Conservation (phyloP, 2,113 vertebrate species). For the Pseudonaja textilis region DNA sequence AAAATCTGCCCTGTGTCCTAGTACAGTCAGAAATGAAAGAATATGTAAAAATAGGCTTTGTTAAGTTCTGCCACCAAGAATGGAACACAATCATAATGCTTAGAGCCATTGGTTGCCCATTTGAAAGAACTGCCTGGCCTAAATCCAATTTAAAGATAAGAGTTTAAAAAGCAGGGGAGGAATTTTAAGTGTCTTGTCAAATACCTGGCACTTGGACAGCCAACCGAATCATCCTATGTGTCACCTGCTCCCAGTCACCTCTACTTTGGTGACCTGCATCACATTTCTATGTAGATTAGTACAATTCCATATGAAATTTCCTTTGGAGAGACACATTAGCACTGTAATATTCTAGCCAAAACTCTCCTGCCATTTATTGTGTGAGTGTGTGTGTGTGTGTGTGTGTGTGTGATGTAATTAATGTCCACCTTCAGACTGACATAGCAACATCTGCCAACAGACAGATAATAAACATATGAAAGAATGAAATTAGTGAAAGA, state of each 20-base stretch:
- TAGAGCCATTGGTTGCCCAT: neutral
- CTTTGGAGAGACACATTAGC: neutral
- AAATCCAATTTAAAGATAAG: neutral
- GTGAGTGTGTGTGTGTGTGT: no score
- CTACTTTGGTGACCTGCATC: neutral
- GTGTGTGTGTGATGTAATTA: neutral
- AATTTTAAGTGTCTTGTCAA: neutral
- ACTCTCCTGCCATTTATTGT: neutral
- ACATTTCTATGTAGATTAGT: neutral
- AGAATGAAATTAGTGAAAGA: rapidly evolving
- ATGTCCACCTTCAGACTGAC: neutral
- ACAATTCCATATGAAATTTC: neutral
- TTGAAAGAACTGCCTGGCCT: neutral
- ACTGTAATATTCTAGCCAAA: neutral
- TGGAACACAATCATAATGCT: neutral
- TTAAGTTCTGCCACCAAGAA: neutral
- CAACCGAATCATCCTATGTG: neutral
- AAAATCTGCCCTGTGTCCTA: neutral
- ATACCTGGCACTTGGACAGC: neutral
- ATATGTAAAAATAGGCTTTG: neutral
- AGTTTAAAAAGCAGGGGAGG: neutral
- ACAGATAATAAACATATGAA: rapidly evolving
- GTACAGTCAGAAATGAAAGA: neutral
- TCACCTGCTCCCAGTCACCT: neutral
- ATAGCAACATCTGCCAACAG: neutral